Evolutionary conservation across 2,797 vertebrate genomes (phyloP), one percentile per base, ranked within the genome.

Genomic region (Lepilemur septentrionalis): DNA sequence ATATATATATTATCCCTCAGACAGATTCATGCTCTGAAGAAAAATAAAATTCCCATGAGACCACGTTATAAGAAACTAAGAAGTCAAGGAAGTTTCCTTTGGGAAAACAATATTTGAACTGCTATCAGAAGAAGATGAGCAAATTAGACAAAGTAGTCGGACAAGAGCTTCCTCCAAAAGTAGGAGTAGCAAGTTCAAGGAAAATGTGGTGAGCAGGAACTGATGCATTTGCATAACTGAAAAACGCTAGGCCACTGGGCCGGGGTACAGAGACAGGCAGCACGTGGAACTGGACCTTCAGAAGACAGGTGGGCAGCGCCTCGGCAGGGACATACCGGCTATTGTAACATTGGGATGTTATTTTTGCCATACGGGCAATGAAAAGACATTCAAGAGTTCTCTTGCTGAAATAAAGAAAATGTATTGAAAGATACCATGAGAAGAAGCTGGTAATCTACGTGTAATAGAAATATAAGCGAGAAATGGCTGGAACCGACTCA

Each of bases 241-340:
- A 72, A 48, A n/a, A 52, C 6, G 2, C 11, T 1, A 20, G 25
- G 46, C 4, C 14, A 1, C 35, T 3, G 35, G 30, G 14, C 55
- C 22, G 0, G 1, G 15, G 17, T 35, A 38, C 41, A 57, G 25
- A 7, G 5, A 32, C 1, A 79, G 50, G 28, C 67, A 67, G 41
- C n/a, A 73, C 57, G 23, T 22, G 35, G 30, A 35, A 32, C 1
- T 7, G 3, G 2, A 32, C 20, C 4, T 4, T 22, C 2, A 1
- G 20, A 32, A 46, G 46, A 1, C 13, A 12, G 28, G 2, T 4
- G 5, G 22, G n/a, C 10, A 20, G 32, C n/a, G 13, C 20, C 4
- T 65, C 43, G 18, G 38, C 23, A 35, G 18, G n/a, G 5, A 17
- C 12, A 1, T 7, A 6, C 1, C 18, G 25, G 15, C n/a, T 65